phyloP scores from a whole-genome alignment of 2,888 invertebrate genomes.

The Trichacis sp. region DNA sequence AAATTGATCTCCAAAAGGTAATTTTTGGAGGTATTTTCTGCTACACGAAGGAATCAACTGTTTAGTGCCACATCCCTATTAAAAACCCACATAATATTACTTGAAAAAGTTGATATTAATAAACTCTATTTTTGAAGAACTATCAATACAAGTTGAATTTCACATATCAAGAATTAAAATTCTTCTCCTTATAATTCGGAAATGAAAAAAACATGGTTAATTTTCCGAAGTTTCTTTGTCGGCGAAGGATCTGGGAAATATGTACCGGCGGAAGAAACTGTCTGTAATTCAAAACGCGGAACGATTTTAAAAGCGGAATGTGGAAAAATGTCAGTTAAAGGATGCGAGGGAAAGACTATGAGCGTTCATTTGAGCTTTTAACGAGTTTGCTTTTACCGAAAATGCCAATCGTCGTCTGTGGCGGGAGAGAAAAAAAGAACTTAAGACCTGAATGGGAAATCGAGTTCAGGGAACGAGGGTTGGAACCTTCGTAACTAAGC shows the following conservation, averaged over 20 bases:
- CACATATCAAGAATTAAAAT: too few species aligned
- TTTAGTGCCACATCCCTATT: too few species aligned
- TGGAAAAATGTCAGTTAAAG: neutral
- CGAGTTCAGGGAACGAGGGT: slow-evolving; percentile 54
- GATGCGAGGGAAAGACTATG: slow-evolving; percentile 15
- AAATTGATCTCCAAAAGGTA: too few species aligned
- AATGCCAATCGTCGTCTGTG: slow-evolving; percentile 47
- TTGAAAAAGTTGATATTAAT: too few species aligned
- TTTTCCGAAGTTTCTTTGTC: too few species aligned
- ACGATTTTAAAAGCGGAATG: neutral
- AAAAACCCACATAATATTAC: too few species aligned
- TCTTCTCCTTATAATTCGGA: too few species aligned
- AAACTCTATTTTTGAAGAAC: too few species aligned
- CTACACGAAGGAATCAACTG: too few species aligned
- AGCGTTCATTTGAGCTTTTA: slow-evolving; percentile 58
- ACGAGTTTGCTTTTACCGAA: slow-evolving; percentile 60
- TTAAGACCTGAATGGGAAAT: slow-evolving; percentile 49
- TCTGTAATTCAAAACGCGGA: slow-evolving; percentile 1
- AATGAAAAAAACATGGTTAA: neutral
- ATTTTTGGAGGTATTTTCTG: too few species aligned
- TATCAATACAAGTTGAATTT: too few species aligned
- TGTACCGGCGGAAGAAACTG: neutral
- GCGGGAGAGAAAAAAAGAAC: slow-evolving; percentile 51
- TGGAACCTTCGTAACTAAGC: slow-evolving; percentile 41
- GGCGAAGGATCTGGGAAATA: too few species aligned